Conservation (phyloP, 2,797 vertebrate species). For the Hippopotamyrus pictus region DNA sequence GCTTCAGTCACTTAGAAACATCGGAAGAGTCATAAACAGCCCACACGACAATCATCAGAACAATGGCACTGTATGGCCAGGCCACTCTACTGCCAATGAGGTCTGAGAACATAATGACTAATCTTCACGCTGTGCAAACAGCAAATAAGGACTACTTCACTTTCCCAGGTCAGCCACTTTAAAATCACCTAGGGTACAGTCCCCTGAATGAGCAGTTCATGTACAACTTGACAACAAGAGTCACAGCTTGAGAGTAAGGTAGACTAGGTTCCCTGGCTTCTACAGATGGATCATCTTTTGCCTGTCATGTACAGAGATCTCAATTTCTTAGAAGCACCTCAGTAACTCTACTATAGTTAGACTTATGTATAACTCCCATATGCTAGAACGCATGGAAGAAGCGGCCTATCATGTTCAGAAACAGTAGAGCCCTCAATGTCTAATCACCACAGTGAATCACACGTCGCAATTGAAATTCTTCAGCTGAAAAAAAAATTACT, state of each 20-base stretch:
- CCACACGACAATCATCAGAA: background rate
- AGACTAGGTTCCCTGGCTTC: background rate
- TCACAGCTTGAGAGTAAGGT: background rate
- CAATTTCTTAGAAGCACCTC: background rate
- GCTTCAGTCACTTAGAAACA: background rate
- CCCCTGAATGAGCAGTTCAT: background rate
- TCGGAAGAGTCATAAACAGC: background rate
- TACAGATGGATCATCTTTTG: background rate
- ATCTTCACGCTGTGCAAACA: background rate
- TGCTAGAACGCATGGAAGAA: background rate
- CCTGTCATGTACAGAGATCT: background rate
- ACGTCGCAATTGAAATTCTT: slow-evolving; percentile 42
- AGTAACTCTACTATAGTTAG: background rate
- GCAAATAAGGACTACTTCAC: background rate
- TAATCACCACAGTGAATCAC: background rate
- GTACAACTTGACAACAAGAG: background rate
- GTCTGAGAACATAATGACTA: background rate
- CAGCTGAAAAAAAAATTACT: slow-evolving; percentile 43
- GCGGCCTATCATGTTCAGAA: background rate
- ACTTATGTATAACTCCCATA: background rate
- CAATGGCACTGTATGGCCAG: background rate
- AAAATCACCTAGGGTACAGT: background rate
- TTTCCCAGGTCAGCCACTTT: background rate
- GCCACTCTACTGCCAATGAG: background rate
- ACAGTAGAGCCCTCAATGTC: background rate